Percentiles rank a stretch among this genome's conserved stretches.
phyloP scores from a whole-genome alignment of 2,888 invertebrate genomes.

The Petrolisthes manimaculis region DNA sequence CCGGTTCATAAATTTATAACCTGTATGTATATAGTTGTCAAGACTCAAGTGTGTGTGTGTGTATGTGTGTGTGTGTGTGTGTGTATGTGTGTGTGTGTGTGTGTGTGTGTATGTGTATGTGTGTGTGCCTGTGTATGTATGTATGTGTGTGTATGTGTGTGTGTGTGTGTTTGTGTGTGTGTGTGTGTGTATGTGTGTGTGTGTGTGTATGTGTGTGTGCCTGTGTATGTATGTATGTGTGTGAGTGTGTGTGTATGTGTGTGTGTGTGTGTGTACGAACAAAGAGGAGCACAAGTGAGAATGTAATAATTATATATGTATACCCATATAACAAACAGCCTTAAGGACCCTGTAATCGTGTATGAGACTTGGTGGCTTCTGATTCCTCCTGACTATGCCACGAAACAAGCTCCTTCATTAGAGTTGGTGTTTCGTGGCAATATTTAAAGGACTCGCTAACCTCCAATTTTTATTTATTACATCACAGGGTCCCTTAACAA shows the following conservation, averaged over 20 bases:
- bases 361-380: too few relatives aligned
- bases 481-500: not conserved
- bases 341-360: too few relatives aligned
- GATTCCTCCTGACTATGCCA: too few relatives aligned
- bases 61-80: not conserved
- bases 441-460: too few relatives aligned
- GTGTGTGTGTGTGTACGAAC: not conserved
- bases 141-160: conserved; percentile 8
- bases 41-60: not conserved
- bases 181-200: conserved; percentile 12
- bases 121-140: not conserved
- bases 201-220: too few relatives aligned
- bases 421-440: too few relatives aligned
- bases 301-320: too few relatives aligned
- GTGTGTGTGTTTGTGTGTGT: conserved; percentile 1
- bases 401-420: too few relatives aligned
- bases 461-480: not conserved
- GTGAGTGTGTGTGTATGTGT: conserved; percentile 2
- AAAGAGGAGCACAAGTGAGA: not conserved
- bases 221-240: not conserved
- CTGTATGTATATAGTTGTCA: not conserved
- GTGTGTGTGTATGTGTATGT: not conserved
- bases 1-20: too few relatives aligned
- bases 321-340: too few relatives aligned
- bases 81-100: not conserved